Conservation (phyloP, 2,113 vertebrate species). For the Ciconia stormi region DNA sequence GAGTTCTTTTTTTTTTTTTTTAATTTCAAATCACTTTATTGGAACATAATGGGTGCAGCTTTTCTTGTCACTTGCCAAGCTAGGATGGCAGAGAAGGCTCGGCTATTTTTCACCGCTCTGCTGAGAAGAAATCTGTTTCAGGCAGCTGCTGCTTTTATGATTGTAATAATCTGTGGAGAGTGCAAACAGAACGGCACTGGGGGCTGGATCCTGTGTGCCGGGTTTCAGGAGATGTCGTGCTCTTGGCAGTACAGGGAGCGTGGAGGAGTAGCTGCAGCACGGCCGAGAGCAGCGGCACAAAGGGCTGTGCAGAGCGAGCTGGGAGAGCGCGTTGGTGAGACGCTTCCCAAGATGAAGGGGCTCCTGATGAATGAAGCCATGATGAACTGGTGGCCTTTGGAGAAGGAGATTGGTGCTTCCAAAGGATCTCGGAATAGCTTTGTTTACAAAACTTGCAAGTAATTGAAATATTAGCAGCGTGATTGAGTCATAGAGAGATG, state of each 20-base stretch:
- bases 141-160: conserved; percentile 3
- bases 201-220: not conserved
- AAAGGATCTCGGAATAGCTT: not conserved
- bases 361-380: not conserved
- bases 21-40: not conserved
- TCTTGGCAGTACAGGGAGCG: not conserved
- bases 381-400: not conserved
- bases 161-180: not conserved
- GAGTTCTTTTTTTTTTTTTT: not conserved
- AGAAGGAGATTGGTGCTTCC: not conserved
- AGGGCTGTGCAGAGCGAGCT: not conserved
- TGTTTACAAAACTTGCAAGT: conserved; percentile 6
- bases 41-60: not conserved
- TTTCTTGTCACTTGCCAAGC: not conserved
- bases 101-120: not conserved
- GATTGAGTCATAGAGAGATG: not conserved
- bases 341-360: not conserved
- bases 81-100: not conserved
- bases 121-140: not conserved
- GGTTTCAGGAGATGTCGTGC: not conserved
- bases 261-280: not conserved
- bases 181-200: not conserved
- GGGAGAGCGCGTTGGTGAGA: not conserved
- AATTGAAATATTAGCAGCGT: not conserved
- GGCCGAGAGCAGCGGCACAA: accelerated